phyloP scores from a whole-genome alignment of 2,888 invertebrate genomes.

The Cantharis rustica region DNA sequence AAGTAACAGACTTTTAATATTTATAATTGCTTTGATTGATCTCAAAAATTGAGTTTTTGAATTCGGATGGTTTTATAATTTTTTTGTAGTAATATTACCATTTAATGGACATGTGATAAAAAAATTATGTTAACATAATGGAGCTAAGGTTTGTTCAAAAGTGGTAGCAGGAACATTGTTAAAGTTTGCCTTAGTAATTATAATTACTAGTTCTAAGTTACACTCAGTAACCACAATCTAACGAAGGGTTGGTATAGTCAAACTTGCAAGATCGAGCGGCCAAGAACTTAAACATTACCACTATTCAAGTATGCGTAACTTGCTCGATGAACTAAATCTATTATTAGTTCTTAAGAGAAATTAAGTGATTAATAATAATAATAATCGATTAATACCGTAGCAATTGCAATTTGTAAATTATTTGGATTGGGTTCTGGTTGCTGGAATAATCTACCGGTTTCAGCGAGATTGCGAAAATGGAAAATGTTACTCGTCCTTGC shows the following conservation, averaged over 20 bases:
- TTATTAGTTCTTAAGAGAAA: conserved; percentile 9
- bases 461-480: background rate
- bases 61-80: too few species aligned
- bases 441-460: background rate
- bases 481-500: background rate
- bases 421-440: background rate
- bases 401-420: background rate
- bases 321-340: conserved; percentile 12
- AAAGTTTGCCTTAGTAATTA: conserved; percentile 44
- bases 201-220: conserved; percentile 47
- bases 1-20: too few species aligned
- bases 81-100: background rate
- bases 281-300: conserved; percentile 8
- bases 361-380: conserved; percentile 3
- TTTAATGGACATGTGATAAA: background rate
- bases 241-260: conserved; percentile 32
- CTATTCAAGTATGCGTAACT: conserved; percentile 22
- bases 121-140: conserved; percentile 7
- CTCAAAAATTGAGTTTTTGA: too few species aligned
- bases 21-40: too few species aligned
- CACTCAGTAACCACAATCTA: conserved; percentile 38
- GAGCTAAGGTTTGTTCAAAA: conserved; percentile 14
- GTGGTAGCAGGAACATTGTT: conserved; percentile 32
- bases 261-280: conserved; percentile 33
- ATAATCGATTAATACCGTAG: background rate